Evolutionary conservation across 2,888 invertebrate species (phyloP).

Genomic region (Eristalis pertinax): DNA sequence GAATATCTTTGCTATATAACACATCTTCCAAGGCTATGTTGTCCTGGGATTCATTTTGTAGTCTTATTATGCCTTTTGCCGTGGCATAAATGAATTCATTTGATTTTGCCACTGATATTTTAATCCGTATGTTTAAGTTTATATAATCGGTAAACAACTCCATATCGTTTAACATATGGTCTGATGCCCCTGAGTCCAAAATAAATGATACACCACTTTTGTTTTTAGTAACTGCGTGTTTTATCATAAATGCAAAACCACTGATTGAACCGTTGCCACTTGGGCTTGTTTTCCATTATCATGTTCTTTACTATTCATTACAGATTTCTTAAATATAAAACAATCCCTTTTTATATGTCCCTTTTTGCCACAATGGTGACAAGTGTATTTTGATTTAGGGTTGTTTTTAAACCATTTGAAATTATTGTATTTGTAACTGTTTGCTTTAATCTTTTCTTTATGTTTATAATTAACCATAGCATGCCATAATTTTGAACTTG

Average conservation of each 20-base stretch:
- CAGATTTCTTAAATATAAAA: constrained; percentile 35
- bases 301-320: constrained; percentile 9
- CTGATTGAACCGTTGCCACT: constrained; percentile 1
- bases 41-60: constrained; percentile 70
- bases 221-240: background rate
- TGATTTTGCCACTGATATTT: constrained; percentile 75
- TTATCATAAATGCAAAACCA: constrained; percentile 22
- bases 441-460: background rate
- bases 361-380: constrained; percentile 75
- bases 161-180: constrained; percentile 54
- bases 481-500: constrained; percentile 75
- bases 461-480: constrained; percentile 45
- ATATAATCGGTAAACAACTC: constrained; percentile 25
- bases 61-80: constrained; percentile 73
- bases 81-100: constrained; percentile 37
- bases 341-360: constrained; percentile 76
- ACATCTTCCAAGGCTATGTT: constrained; percentile 42
- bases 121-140: constrained; percentile 68
- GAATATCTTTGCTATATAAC: constrained; percentile 75
- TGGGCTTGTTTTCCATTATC: constrained; percentile 19
- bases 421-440: background rate
- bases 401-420: constrained; percentile 10
- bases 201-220: constrained; percentile 15
- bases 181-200: constrained; percentile 41
- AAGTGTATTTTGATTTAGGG: constrained; percentile 53